A percentile compares a stretch with the other conserved stretches of the same genome.
Evolutionary conservation across 30 jellyfish, hydroid and myxozoan species (phyloP).

Genomic region (Cassiopea xamachana): DNA sequence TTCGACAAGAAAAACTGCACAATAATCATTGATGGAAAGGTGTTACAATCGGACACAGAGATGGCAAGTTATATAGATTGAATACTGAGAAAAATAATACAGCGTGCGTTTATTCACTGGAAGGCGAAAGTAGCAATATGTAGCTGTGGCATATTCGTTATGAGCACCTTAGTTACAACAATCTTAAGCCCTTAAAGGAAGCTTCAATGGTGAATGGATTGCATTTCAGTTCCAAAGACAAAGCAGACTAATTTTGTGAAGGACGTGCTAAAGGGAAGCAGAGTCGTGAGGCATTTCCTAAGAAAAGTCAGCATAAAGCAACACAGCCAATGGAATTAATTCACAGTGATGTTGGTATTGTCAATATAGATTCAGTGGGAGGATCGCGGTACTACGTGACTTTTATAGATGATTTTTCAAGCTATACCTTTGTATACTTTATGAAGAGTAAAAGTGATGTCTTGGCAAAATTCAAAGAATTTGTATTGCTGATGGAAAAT

Average conservation of each 20-base stretch:
- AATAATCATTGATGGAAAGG: not conserved
- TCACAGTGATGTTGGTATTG: slow-evolving; percentile 58
- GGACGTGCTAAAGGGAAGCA: slow-evolving; percentile 9
- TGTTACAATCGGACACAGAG: not conserved
- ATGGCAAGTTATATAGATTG: not conserved
- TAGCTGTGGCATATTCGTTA: not conserved
- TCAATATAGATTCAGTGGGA: slow-evolving; percentile 42
- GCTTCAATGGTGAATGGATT: slow-evolving; percentile 45
- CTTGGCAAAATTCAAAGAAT: slow-evolving; percentile 42
- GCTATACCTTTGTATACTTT: not conserved
- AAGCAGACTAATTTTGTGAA: slow-evolving; percentile 15
- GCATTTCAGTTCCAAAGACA: slow-evolving; percentile 11
- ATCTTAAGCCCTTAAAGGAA: not conserved
- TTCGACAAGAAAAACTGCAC: not conserved
- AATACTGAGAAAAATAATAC: not conserved
- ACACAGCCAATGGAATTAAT: slow-evolving; percentile 21
- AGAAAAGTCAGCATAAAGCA: slow-evolving; percentile 15
- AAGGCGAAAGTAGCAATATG: not conserved
- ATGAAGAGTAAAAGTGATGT: slow-evolving; percentile 49
- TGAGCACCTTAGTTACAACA: not conserved
- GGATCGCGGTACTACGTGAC: slow-evolving; percentile 35
- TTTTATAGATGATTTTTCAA: not conserved
- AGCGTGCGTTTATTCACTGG: not conserved
- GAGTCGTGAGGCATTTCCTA: not conserved
- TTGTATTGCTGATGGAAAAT: slow-evolving; percentile 26